A percentile compares a stretch with the other conserved stretches of the same genome.
Evolutionary conservation across 1,140 invertebrate genomes (phyloP).

Genomic region (Acromyrmex heyeri): DNA sequence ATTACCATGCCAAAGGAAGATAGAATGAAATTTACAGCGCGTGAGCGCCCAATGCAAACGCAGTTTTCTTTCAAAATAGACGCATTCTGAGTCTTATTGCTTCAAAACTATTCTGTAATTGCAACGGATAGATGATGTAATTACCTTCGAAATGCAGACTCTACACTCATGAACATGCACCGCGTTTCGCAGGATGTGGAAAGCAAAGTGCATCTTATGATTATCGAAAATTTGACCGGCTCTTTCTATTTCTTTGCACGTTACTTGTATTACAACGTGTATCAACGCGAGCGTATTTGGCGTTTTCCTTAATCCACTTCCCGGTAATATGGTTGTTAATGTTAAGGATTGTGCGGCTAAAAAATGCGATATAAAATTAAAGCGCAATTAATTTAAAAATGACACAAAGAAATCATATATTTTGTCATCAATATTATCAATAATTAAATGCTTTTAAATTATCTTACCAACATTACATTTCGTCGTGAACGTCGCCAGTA

Average conservation of each 20-base stretch:
- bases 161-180: constrained; percentile 86
- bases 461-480: constrained; percentile 85
- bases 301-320: constrained; percentile 86
- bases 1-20: too few relatives aligned
- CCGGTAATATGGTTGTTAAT: constrained; percentile 86
- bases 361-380: constrained; percentile 59
- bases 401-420: not conserved
- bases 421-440: not conserved
- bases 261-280: constrained; percentile 84
- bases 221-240: constrained; percentile 83
- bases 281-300: constrained; percentile 86
- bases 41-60: too few relatives aligned
- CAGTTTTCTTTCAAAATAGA: too few relatives aligned
- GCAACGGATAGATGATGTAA: not conserved
- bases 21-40: too few relatives aligned
- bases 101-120: not conserved
- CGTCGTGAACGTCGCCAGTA: constrained; percentile 87
- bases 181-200: constrained; percentile 86
- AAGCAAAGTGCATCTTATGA: constrained; percentile 83
- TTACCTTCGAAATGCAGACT: constrained; percentile 87
- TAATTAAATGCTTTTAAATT: not conserved
- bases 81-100: not conserved
- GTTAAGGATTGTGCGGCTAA: constrained; percentile 86
- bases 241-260: constrained; percentile 86
- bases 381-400: constrained; percentile 17